Percentiles rank a stretch among this genome's conserved stretches.
These are phyloP conservation scores for Drosophila flavopinicola DNA, from an alignment of 2,888 invertebrate genomes.

Conservation along the genomic window DNA sequence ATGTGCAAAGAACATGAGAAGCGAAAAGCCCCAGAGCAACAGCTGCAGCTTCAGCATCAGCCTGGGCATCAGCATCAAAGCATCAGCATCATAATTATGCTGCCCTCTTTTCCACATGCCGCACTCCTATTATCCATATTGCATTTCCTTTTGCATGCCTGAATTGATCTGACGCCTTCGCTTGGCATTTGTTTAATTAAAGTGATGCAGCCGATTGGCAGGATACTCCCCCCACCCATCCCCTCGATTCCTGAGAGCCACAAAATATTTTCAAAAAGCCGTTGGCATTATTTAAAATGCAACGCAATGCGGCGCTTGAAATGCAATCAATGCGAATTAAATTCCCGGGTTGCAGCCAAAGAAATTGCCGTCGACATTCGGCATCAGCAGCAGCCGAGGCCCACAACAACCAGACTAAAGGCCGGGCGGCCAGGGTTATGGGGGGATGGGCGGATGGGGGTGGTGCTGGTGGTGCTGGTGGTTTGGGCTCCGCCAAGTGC, in stretches of 20 bases:
- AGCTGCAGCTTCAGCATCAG: background rate
- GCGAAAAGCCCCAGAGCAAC: constrained; percentile 8
- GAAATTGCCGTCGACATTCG: constrained; percentile 45
- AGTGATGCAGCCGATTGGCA: constrained; percentile 56
- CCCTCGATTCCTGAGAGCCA: constrained; percentile 29
- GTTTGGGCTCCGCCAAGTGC: constrained; percentile 7
- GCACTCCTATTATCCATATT: constrained; percentile 30
- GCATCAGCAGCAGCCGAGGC: constrained; percentile 16
- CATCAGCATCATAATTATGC: constrained; percentile 39
- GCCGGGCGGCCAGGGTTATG: constrained; percentile 3
- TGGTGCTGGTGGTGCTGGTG: too few relatives aligned
- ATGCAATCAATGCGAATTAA: constrained; percentile 77
- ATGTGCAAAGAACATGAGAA: background rate
- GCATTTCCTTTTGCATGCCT: constrained; percentile 24
- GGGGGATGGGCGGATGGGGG: background rate
- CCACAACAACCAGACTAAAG: constrained; percentile 21
- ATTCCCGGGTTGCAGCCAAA: constrained; percentile 67
- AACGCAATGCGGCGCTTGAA: constrained; percentile 77
- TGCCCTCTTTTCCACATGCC: background rate
- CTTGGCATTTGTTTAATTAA: constrained; percentile 76
- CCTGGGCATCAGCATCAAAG: too few relatives aligned
- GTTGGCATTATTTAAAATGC: constrained; percentile 79
- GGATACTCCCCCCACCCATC: background rate
- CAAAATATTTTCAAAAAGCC: constrained; percentile 74
- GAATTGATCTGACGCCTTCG: constrained; percentile 64